Evolutionary conservation across 92 coral and sea anemone species (phyloP).

Genomic region (Heteractis magnifica): DNA sequence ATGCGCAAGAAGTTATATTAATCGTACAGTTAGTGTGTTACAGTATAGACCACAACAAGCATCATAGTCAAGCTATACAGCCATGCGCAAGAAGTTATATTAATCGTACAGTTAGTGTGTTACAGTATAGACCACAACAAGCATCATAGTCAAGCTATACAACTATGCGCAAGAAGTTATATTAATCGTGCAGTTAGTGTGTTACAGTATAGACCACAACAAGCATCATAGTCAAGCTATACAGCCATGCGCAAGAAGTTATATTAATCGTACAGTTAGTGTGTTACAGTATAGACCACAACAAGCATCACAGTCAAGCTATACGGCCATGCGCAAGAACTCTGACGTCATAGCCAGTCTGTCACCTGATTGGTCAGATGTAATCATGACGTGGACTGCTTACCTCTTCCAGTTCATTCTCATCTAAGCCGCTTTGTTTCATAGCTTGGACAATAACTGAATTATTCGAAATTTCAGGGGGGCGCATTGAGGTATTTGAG

Average conservation of each 20-base stretch:
- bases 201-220: not conserved
- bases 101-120: too few relatives aligned
- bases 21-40: too few relatives aligned
- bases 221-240: not conserved
- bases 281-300: not conserved
- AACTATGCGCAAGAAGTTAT: too few relatives aligned
- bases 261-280: not conserved
- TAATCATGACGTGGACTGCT: not conserved
- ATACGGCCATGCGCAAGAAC: not conserved
- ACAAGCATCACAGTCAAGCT: not conserved
- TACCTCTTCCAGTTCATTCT: constrained; percentile 14
- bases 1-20: not conserved
- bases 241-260: not conserved
- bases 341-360: not conserved
- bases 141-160: too few relatives aligned
- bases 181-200: not conserved
- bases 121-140: too few relatives aligned
- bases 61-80: too few relatives aligned
- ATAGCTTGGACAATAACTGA: constrained; percentile 49
- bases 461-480: not conserved
- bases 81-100: not conserved
- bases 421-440: constrained; percentile 40
- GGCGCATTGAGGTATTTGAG: not conserved
- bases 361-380: not conserved
- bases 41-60: too few relatives aligned